Evolutionary conservation across 2,888 invertebrate species (phyloP), one percentile per base, ranked within the genome.

Genomic region (Nomada ruficornis): DNA sequence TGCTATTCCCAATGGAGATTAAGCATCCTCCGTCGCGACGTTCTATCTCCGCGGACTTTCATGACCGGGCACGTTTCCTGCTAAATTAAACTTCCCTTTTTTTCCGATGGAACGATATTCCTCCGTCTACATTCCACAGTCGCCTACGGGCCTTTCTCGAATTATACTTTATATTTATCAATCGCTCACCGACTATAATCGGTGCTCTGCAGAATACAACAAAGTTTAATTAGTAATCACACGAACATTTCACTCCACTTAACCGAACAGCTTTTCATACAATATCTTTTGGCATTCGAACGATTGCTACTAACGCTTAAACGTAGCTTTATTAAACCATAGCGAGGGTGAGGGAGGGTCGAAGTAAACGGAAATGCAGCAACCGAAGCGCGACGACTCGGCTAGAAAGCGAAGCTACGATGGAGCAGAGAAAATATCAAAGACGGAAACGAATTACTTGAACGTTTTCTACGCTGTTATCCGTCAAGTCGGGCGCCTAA

Each of bases 1-100:
- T 57, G 77, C 63, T 77, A 70, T 77, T 85, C 74, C 74, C 82
- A 77, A 78, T 80, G 82, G 78, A 87, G 85, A 87, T 86, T 86
- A 87, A 87, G 78, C 77, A 75, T 86, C 71, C 77, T 84, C 73
- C 77, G 52, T 70, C 29, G 74, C 47, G 74, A 69, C 76, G 80
- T 62, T 81, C 75, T 81, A 84, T 79, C 79, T 68, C 57, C 60
- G 11, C 54, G 69, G 75, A 63, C 54, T 42, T 67, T 36, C 50
- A 57, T 50, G 23, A 63, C 63, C 68, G 10, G 13, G 42, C 73
- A 55, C 60, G 44, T 67, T 55, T n/a, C 36, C 60, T 44, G 60
- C 11, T 72, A 29, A 72, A 72, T 65, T 55, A 52, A 67, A 47
- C 52, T 36, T 55, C 57, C 20, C 15, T 42, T 65, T 57, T 26